A percentile compares a stretch with the other conserved stretches of the same genome.
These are phyloP conservation scores for Apistogramma diplotaenia DNA, from an alignment of 2,113 vertebrate genomes.

Conservation along the genomic window DNA sequence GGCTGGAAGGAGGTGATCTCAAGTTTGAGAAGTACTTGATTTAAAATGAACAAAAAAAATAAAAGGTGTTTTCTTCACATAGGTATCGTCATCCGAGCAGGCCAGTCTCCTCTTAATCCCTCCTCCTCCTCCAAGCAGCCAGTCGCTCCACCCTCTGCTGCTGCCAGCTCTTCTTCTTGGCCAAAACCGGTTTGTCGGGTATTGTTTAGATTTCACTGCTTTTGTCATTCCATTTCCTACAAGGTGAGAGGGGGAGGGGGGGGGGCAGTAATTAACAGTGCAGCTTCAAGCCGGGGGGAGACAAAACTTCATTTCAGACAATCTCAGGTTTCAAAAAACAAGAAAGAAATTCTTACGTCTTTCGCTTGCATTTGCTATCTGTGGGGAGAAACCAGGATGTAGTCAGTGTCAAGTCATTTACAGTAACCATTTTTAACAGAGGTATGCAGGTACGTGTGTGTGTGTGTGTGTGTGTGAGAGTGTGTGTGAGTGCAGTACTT, in stretches of 20 bases:
- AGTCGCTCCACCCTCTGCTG: neutral
- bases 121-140: neutral
- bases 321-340: neutral
- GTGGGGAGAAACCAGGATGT: conserved; percentile 28
- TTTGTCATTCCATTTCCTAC: conserved; percentile 64
- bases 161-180: conserved; percentile 17
- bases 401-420: neutral
- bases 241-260: conserved; percentile 8
- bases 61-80: neutral
- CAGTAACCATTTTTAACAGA: neutral
- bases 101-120: neutral
- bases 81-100: conserved; percentile 1
- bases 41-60: neutral
- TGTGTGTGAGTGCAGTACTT: conserved; percentile 43
- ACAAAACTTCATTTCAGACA: neutral
- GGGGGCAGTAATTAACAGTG: neutral
- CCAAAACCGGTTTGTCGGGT: conserved; percentile 48
- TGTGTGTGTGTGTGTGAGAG: neutral
- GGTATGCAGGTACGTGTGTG: neutral
- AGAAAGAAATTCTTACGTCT: conserved; percentile 52
- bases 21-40: neutral
- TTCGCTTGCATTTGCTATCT: conserved; percentile 62
- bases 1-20: neutral
- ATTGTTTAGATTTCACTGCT: conserved; percentile 69
- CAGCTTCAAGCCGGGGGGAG: neutral